Evolutionary conservation across 1,140 invertebrate species (phyloP), one percentile per base, ranked within the genome.

Genomic region (Drosophila micromelanica): DNA sequence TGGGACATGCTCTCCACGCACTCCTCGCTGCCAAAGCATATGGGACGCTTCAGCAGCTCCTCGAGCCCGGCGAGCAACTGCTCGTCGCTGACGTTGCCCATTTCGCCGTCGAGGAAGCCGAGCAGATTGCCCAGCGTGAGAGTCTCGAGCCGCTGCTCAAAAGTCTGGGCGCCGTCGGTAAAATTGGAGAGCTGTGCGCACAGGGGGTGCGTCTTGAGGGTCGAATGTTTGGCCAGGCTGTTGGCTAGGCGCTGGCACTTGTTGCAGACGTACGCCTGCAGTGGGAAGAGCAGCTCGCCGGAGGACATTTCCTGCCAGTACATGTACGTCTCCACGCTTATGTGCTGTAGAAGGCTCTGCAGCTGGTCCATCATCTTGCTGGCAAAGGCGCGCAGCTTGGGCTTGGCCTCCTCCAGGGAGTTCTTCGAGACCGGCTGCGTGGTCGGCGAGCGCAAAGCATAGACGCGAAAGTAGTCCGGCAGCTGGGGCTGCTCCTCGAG

Each of bases 311-410:
- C 90, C 11, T 75, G 55, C 91, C 91, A 92, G 30, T 63, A 23
- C 76, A 92, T 78, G 27, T 76, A 92, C 2, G 63, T 62, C 15
- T 80, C 73, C 5, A 91, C 70, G 23, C 77, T 77, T 1, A 92
- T 61, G 1, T 55, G n/a, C 48, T 78, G 63, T 7, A 91, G 51
- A 17, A 82, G 40, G 0, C 74, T 59, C 60, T 92, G 80, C 32
- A 92, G n/a, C 1, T 64, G 55, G 46, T 91, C 80, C 52, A 92
- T 11, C 0, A 84, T 11, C 1, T 78, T 57, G 0, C 12, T 12
- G 40, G 62, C 63, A n/a, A 35, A 73, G 1, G 11, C 2, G 1
- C 32, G 27, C 13, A 51, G 8, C 12, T 32, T 27, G 5, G 43
- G 11, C 15, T 11, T 6, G 5, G n/a, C n/a, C 2, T n/a, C n/a